These are phyloP conservation scores for Cephus spinipes DNA, from an alignment of 2,888 invertebrate species.

Conservation along the genomic window DNA sequence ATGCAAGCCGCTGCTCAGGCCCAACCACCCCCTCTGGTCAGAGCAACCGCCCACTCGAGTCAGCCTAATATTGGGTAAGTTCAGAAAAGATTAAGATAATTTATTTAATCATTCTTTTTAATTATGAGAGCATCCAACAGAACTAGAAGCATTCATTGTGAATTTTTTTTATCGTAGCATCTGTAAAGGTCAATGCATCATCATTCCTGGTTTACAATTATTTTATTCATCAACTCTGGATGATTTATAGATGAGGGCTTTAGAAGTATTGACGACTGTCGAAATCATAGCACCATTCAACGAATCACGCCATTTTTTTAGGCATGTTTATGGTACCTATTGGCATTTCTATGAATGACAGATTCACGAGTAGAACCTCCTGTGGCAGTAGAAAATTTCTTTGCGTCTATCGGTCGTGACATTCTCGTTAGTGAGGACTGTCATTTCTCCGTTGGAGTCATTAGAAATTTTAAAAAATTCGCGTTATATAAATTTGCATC, in stretches of 20 bases:
- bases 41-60: constrained; percentile 67
- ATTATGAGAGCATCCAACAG: background rate
- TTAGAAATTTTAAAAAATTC: background rate
- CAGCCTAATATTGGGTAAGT: constrained; percentile 67
- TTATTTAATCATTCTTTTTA: constrained; percentile 20
- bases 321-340: background rate
- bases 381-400: background rate
- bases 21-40: constrained; percentile 69
- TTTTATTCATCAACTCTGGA: background rate
- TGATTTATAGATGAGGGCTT: background rate
- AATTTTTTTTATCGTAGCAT: background rate
- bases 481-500: background rate
- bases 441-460: background rate
- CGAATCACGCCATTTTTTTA: background rate
- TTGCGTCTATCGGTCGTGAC: background rate
- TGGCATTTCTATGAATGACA: background rate
- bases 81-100: constrained; percentile 25
- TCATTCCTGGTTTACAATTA: background rate
- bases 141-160: background rate
- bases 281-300: background rate
- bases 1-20: constrained; percentile 61
- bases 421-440: background rate
- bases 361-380: background rate
- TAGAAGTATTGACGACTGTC: background rate
- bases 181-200: background rate